A percentile compares a stretch with the other conserved stretches of the same genome.
These are phyloP conservation scores for Aphidius colemani DNA, from an alignment of 2,888 invertebrate species.

Conservation along the genomic window DNA sequence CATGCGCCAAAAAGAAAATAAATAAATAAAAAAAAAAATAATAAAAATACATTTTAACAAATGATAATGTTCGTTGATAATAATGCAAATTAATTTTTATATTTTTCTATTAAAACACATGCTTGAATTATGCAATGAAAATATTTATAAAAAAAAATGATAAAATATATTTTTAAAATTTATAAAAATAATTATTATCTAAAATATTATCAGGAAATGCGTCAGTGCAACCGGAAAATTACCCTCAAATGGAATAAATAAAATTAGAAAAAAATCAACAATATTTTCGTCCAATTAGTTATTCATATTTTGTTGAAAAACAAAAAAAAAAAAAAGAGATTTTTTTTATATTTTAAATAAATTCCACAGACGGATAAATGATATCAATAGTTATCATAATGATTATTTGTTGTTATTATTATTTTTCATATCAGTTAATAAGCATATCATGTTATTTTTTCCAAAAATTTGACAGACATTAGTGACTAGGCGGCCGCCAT, in stretches of 20 bases:
- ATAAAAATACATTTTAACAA: neutral
- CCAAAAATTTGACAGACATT: conserved; percentile 43
- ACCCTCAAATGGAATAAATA: neutral
- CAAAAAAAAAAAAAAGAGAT: conserved; percentile 23
- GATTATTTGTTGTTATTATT: too few relatives aligned
- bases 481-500: conserved; percentile 44
- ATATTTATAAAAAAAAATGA: neutral
- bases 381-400: too few relatives aligned
- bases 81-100: too few relatives aligned
- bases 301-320: too few relatives aligned
- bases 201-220: neutral
- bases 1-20: neutral
- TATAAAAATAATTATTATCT: neutral
- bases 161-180: neutral
- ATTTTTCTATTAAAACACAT: too few relatives aligned
- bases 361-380: too few relatives aligned
- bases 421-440: too few relatives aligned
- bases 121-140: neutral
- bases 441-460: neutral
- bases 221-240: neutral
- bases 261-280: conserved; percentile 4
- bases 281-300: neutral
- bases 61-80: too few relatives aligned
- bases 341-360: too few relatives aligned
- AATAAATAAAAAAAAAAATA: neutral